Percentiles rank a stretch among this genome's conserved stretches.
Conservation (phyloP, 2,888 invertebrate species). For the Muscina levida region DNA sequence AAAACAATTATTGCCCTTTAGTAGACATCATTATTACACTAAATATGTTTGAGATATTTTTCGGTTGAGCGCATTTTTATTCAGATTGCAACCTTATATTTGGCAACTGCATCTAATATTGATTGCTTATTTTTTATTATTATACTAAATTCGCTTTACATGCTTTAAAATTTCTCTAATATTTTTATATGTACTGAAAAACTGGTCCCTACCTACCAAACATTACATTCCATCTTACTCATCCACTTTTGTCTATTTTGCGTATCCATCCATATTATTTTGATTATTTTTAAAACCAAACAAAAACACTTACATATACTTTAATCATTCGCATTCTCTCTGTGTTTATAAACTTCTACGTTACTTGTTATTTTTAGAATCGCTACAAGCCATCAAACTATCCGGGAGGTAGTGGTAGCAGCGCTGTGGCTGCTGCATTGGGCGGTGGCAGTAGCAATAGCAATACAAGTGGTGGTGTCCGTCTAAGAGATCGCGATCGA, state of each 20-base stretch:
- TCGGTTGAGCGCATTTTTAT: too few species aligned
- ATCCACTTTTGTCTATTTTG: background rate
- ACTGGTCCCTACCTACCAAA: too few species aligned
- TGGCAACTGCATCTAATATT: too few species aligned
- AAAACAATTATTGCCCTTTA: too few species aligned
- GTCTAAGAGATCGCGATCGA: constrained; percentile 64
- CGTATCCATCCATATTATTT: constrained; percentile 34
- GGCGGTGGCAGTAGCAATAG: constrained; percentile 63
- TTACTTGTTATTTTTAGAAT: constrained; percentile 66
- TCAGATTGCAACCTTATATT: too few species aligned
- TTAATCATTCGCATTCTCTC: background rate
- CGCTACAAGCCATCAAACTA: constrained; percentile 70
- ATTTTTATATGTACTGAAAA: too few species aligned
- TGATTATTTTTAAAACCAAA: constrained; percentile 9
- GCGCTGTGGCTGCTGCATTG: constrained; percentile 68
- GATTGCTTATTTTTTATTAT: too few species aligned
- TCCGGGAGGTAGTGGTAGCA: constrained; percentile 67
- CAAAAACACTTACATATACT: background rate
- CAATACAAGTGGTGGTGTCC: constrained; percentile 45
- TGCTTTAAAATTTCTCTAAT: too few species aligned
- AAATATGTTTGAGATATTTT: too few species aligned
- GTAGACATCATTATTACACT: too few species aligned
- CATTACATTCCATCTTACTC: background rate
- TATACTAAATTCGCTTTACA: too few species aligned
- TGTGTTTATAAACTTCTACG: too few species aligned